phyloP scores from a whole-genome alignment of 2,113 vertebrate genomes.

The Macrotus californicus region DNA sequence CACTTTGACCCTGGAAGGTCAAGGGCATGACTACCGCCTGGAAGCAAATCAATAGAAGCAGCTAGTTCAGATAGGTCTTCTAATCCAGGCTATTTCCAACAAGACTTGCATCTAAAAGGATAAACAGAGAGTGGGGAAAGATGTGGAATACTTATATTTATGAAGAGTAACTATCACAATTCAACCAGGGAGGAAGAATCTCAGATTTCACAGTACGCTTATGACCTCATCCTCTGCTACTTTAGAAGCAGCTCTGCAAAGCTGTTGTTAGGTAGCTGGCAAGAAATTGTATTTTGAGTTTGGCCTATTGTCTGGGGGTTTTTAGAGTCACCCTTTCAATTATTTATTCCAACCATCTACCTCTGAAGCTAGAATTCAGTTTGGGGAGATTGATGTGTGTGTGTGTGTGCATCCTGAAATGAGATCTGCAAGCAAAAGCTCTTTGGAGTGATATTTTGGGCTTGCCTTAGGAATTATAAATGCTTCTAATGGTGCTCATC shows the following conservation, averaged over 20 bases:
- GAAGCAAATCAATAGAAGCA: background rate
- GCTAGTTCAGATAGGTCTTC: background rate
- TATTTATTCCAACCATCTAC: constrained; percentile 20
- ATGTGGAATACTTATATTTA: background rate
- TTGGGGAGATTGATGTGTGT: background rate
- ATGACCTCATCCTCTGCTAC: constrained; percentile 15
- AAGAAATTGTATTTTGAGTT: background rate
- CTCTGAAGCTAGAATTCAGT: constrained; percentile 37
- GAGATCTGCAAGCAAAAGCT: constrained; percentile 8
- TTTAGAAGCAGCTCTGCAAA: constrained; percentile 4
- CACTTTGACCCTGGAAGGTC: background rate
- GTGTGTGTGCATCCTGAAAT: background rate
- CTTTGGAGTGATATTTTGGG: background rate
- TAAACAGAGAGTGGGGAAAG: background rate
- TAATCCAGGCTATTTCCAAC: background rate
- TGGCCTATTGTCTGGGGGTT: background rate
- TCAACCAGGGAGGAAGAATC: constrained; percentile 9
- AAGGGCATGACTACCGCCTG: background rate
- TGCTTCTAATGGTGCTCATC: background rate
- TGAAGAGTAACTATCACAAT: constrained; percentile 22
- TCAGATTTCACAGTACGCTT: constrained; percentile 58
- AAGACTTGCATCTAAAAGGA: background rate
- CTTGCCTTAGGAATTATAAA: constrained; percentile 23
- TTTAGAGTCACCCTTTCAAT: constrained; percentile 49
- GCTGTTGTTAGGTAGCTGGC: background rate